Evolutionary conservation across 2,113 vertebrate species (phyloP).

Genomic region (Chelonoidis abingdonii): DNA sequence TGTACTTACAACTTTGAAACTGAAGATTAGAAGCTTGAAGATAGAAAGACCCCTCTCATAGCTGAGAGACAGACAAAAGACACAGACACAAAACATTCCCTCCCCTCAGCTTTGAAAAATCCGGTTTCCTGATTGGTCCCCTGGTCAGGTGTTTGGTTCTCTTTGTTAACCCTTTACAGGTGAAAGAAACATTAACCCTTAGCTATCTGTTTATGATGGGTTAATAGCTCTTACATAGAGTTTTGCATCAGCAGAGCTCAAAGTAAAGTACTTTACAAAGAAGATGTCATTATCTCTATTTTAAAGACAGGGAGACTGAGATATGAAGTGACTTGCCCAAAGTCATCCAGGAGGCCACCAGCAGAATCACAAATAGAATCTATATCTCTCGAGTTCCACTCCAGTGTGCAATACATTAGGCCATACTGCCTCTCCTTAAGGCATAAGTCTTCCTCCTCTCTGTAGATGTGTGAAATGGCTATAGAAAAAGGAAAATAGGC

Average conservation of each 20-base stretch:
- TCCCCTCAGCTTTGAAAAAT: no score
- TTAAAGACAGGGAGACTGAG: conserved; percentile 25
- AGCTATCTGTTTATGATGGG: no score
- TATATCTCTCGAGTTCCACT: not conserved
- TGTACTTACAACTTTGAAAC: no score
- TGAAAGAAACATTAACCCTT: no score
- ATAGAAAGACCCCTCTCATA: no score
- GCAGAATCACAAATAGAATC: not conserved
- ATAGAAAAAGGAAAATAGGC: not conserved
- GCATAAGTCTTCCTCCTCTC: not conserved
- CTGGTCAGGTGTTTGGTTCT: no score
- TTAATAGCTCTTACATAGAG: not conserved
- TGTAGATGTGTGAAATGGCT: conserved; percentile 18
- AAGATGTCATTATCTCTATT: not conserved
- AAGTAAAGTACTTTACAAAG: not conserved
- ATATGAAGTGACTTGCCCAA: not conserved
- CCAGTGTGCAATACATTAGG: not conserved
- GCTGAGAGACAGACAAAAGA: no score
- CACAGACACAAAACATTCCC: no score
- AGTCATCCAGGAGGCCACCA: not conserved
- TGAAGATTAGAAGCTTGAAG: no score
- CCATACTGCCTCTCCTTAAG: not conserved
- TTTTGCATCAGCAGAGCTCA: conserved; percentile 20
- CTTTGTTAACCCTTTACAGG: no score
- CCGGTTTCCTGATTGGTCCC: no score